Conservation (phyloP, 2,113 vertebrate species). For the Agapornis roseicollis region DNA sequence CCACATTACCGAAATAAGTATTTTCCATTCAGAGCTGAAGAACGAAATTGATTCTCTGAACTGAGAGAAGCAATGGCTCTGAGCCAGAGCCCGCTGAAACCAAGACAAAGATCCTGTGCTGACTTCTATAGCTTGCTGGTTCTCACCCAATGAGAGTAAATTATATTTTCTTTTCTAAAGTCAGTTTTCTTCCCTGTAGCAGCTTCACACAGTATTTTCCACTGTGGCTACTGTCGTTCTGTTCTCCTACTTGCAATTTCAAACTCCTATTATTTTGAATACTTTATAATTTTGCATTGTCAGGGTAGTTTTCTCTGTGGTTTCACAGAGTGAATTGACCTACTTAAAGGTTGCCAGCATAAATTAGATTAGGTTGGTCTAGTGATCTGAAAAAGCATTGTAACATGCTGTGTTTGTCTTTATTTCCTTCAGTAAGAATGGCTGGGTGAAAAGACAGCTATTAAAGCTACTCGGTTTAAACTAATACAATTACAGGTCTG, state of each 20-base stretch:
- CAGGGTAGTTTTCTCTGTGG: not conserved
- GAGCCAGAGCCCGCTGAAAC: not conserved
- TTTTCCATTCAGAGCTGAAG: not conserved
- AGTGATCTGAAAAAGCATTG: not conserved
- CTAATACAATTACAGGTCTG: not conserved
- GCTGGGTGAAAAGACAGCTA: not conserved
- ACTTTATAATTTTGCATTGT: constrained; percentile 1
- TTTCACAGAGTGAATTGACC: constrained; percentile 21
- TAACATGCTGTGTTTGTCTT: not conserved
- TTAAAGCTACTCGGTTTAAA: not conserved
- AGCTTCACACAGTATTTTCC: not conserved
- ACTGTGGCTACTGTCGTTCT: not conserved
- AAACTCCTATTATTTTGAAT: not conserved
- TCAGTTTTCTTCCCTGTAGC: not conserved
- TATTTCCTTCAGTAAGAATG: not conserved
- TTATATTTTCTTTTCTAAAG: not conserved
- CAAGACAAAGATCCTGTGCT: constrained; percentile 24
- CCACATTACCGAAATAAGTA: not conserved
- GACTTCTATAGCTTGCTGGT: constrained; percentile 27
- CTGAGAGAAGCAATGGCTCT: not conserved
- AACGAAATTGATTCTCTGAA: constrained; percentile 16
- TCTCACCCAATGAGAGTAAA: not conserved
- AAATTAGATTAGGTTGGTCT: constrained; percentile 39
- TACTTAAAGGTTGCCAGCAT: constrained; percentile 41
- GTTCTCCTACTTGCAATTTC: not conserved